Base-by-base conservation (phyloP, 2,797 vertebrate species). In the Benthosema pterotum region DNA sequence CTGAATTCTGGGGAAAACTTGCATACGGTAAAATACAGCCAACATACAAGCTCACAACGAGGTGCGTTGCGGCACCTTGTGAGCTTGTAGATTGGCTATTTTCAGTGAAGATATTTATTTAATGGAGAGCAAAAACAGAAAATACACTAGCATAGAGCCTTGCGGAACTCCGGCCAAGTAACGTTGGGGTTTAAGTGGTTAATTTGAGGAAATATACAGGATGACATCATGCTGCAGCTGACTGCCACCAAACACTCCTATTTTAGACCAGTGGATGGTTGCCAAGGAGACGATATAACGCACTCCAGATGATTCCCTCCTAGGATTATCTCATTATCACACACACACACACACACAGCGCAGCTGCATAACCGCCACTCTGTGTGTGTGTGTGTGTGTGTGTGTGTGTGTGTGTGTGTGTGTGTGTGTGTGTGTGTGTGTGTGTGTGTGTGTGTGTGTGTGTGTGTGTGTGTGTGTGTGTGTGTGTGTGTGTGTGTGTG, bases 171-270 rank as follows among this genome's bases (percentile, higher is more conserved):
- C 32, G 32, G 32, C 8, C 32, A 11, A 38, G 7, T 9, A 38
- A 38, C 32, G 32, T 11, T 11, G 32, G 32, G 32, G 32, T 38
- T 38, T 38, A 8, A 38, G 46, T 16, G 32, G 32, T 75, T 88
- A 83, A 88, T 87, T 87, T 77, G 84, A 75, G 78, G 69, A 86
- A 80, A 83, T 85, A 88, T 90, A 85, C 80, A 79, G 80, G 77
- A 84, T 90, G 88, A 90, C 87, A 87, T 90, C 89, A 90, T 85
- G 68, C 82, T 82, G 84, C 89, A 91, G 87, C 88, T 90, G 87
- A 89, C 87, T 72, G 66, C 60, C 71, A 78, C 83, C 77, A 86
- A 85, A 87, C 79, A 77, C 75, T 86, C 83, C 73, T 77, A 84
- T 89, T 87, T 88, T 85, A 83, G 81, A 79, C 78, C 72, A 15